Evolutionary conservation across 2,113 vertebrate genomes (phyloP).

Genomic region (Leptosomus discolor): DNA sequence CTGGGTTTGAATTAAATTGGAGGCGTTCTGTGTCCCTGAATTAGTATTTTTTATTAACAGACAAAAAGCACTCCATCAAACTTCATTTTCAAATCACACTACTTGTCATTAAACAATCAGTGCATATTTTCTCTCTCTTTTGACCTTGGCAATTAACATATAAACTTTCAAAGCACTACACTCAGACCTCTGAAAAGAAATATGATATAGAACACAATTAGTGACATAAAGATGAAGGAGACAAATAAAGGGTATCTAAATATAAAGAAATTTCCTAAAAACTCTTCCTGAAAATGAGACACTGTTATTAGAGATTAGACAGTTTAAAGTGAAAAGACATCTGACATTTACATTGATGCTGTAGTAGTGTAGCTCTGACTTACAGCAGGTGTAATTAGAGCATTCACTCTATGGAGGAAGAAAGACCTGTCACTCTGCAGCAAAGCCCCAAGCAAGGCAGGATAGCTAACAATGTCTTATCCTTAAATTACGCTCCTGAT

Average conservation of each 20-base stretch:
- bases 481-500: constrained; percentile 3
- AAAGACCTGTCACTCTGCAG: constrained; percentile 82
- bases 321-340: constrained; percentile 70
- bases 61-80: background rate
- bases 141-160: constrained; percentile 74
- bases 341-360: constrained; percentile 82
- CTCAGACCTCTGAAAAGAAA: constrained; percentile 69
- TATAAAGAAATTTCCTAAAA: constrained; percentile 69
- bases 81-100: background rate
- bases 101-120: constrained; percentile 23
- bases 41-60: background rate
- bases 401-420: constrained; percentile 51
- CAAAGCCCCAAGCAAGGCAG: constrained; percentile 77
- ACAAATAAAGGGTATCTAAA: constrained; percentile 65
- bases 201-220: constrained; percentile 71
- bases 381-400: constrained; percentile 82
- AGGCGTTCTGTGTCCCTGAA: background rate
- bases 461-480: constrained; percentile 25
- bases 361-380: constrained; percentile 65
- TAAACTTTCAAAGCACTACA: constrained; percentile 69
- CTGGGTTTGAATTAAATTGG: background rate
- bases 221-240: constrained; percentile 55
- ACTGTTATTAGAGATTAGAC: constrained; percentile 58
- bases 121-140: constrained; percentile 59
- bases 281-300: constrained; percentile 72